Percentiles rank a stretch among this genome's conserved stretches.
Evolutionary conservation across 2,113 vertebrate genomes (phyloP).

Genomic region (Scomber japonicus): DNA sequence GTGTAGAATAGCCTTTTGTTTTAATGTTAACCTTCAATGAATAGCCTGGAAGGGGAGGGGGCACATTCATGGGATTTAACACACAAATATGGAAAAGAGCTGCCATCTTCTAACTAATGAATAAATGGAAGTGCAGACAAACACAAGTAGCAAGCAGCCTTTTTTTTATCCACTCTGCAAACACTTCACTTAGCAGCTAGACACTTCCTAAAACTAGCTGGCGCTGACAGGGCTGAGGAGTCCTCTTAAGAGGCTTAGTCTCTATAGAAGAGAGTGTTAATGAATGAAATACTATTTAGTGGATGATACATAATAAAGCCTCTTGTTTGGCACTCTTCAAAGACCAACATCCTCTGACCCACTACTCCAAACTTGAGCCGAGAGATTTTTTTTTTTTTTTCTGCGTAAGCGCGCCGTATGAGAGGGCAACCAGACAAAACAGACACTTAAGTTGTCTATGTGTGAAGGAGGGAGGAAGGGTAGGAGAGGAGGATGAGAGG

Average conservation of each 20-base stretch:
- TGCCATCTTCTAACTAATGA: neutral
- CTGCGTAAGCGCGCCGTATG: slow-evolving; percentile 82
- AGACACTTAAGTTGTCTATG: slow-evolving; percentile 90
- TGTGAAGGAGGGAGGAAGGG: slow-evolving; percentile 60
- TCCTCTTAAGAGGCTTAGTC: slow-evolving; percentile 82
- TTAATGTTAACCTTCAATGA: neutral
- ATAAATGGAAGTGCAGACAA: slow-evolving; percentile 28
- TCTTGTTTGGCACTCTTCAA: slow-evolving; percentile 86
- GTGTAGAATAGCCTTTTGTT: neutral
- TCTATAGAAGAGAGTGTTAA: slow-evolving; percentile 85
- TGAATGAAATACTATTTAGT: slow-evolving; percentile 89
- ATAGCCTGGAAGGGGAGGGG: neutral
- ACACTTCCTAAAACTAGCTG: slow-evolving; percentile 74
- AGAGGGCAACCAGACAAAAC: slow-evolving; percentile 92
- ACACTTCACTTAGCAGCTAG: slow-evolving; percentile 66
- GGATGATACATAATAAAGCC: slow-evolving; percentile 87
- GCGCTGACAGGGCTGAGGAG: slow-evolving; percentile 75
- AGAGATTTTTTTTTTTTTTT: slow-evolving; percentile 86
- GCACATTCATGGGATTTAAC: neutral
- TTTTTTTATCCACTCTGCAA: slow-evolving; percentile 58
- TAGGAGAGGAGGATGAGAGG: slow-evolving; percentile 55
- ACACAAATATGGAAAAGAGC: neutral
- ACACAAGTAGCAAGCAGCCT: slow-evolving; percentile 29
- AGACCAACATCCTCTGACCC: slow-evolving; percentile 91
- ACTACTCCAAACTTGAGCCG: slow-evolving; percentile 88